Conservation (phyloP, 2,797 vertebrate species). For the Myotis daubentonii region DNA sequence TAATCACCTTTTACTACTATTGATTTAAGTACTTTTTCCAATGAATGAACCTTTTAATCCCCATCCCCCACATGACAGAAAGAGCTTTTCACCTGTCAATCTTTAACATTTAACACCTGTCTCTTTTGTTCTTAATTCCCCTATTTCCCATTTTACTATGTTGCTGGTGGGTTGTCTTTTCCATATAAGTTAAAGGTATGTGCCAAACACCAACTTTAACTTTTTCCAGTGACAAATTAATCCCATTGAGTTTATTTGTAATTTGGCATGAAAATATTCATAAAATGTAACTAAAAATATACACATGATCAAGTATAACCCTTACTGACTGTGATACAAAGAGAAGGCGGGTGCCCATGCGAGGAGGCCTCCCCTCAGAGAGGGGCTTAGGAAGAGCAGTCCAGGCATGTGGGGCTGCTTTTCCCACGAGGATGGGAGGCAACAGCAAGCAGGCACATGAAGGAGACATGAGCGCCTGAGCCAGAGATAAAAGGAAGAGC, state of each 20-base stretch:
- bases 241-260: not conserved
- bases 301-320: not conserved
- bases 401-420: accelerated
- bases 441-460: not conserved
- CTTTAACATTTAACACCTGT: not conserved
- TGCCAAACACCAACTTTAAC: not conserved
- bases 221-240: not conserved
- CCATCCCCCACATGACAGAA: not conserved
- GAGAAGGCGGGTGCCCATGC: accelerated
- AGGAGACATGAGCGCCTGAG: not conserved
- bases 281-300: not conserved
- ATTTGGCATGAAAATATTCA: not conserved
- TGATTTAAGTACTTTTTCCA: not conserved
- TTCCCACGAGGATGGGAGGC: accelerated
- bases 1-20: not conserved
- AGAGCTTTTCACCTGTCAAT: not conserved
- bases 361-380: not conserved
- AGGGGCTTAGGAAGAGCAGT: not conserved
- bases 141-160: not conserved
- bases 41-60: not conserved
- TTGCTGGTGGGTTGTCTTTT: not conserved
- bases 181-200: not conserved
- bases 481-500: not conserved
- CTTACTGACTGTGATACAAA: not conserved
- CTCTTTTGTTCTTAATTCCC: not conserved